Base-by-base conservation (phyloP, 1,140 invertebrate species). In the Bactericera cockerelli region DNA sequence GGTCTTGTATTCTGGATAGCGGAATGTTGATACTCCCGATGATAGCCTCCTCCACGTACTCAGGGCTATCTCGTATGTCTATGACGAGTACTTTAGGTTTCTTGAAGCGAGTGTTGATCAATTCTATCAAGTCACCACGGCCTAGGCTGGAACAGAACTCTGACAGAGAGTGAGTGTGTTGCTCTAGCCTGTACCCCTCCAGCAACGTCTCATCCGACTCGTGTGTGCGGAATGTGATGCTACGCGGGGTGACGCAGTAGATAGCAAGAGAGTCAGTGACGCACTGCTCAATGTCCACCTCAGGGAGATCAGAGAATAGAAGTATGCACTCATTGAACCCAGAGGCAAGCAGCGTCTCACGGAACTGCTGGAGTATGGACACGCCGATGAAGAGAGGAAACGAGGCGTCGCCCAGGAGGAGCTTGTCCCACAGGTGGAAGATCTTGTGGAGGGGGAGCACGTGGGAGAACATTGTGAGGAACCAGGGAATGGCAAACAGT, bases 401-500 rank as follows among this genome's bases (percentile, higher is more conserved):
- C 0, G 92, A 89, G 0, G 90, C 86, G 68, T 95, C 89, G 59
- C 93, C 92, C 4, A 98, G 76, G 61, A 99, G 75, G 22, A 99
- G 74, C 54, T 93, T 93, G 72, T 99, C 96, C 96, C 96, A 99
- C 53, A 99, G 70, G 74, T 98, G 94, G 55, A 99, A 81, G 61
- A 99, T 95, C 77, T 98, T 98, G 69, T 98, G 92, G 4, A 99
- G 74, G 1, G 96, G 96, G 73, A 99, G 97, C 1, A 98, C 93
- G 75, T 94, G 95, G 59, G 95, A 96, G 77, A 98, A 99, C 91
- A 98, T 97, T 10, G 96, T 99, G 4, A 99, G 75, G 72, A 99
- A 98, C 96, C 96, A 99, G 0, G 96, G 95, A 71, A 99, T 98
- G 16, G 96, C 92, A 75, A 98, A 99, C 1, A 99, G 74, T 76